phyloP scores from a whole-genome alignment of 2,113 vertebrate species.

The Gambusia affinis region DNA sequence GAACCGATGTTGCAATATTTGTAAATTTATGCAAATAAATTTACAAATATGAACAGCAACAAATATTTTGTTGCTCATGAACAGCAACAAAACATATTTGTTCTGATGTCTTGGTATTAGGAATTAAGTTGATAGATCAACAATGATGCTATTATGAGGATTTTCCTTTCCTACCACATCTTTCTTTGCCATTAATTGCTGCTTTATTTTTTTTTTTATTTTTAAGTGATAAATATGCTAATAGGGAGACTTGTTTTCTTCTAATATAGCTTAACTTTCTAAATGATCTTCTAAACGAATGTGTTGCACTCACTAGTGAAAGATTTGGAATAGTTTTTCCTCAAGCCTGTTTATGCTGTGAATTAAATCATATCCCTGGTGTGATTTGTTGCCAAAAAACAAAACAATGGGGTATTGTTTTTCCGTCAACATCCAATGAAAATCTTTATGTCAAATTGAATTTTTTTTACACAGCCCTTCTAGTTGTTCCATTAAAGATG shows the following conservation, averaged over 20 bases:
- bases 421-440: conserved; percentile 35
- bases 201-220: conserved; percentile 54
- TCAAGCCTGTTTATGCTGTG: conserved; percentile 48
- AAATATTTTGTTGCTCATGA: neutral
- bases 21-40: neutral
- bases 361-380: conserved; percentile 42
- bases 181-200: conserved; percentile 62
- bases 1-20: neutral
- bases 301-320: conserved; percentile 25
- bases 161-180: conserved; percentile 49
- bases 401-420: conserved; percentile 31
- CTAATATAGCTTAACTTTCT: conserved; percentile 16
- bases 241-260: conserved; percentile 49
- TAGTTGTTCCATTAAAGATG: conserved; percentile 11
- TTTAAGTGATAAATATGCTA: conserved; percentile 43
- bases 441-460: conserved; percentile 25
- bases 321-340: conserved; percentile 44
- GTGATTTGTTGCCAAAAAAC: conserved; percentile 29
- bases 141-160: conserved; percentile 57
- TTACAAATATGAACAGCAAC: neutral
- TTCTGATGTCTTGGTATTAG: conserved; percentile 35
- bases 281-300: conserved; percentile 37
- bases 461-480: conserved; percentile 18
- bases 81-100: conserved; percentile 9
- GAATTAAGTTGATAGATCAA: conserved; percentile 69